phyloP scores from a whole-genome alignment of 1,140 invertebrate species.

The Mya arenaria region DNA sequence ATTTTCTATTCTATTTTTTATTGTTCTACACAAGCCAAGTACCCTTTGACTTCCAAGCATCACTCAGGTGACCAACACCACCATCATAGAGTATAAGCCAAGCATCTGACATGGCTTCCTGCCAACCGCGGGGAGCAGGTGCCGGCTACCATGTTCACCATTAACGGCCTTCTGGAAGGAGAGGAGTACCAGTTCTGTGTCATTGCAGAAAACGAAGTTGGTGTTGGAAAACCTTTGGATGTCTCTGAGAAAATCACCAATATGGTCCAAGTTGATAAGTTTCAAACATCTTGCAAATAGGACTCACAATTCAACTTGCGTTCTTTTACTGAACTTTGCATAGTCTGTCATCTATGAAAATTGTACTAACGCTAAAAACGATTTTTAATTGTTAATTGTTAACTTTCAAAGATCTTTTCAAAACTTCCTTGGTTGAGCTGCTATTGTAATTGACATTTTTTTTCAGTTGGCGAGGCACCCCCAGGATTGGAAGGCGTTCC shows the following conservation, averaged over 20 bases:
- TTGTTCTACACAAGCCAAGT: conserved; percentile 81
- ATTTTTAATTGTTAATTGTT: no score
- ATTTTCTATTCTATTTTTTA: no score
- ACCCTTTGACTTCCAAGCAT: conserved; percentile 86
- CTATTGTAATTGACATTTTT: background rate
- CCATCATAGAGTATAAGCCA: conserved; percentile 97
- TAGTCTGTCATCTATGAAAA: no score
- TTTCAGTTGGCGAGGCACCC: conserved; percentile 76
- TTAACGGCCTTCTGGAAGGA: conserved; percentile 90
- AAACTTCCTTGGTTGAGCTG: background rate
- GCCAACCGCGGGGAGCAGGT: conserved; percentile 86
- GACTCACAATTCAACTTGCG: no score
- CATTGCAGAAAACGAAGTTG: conserved; percentile 96
- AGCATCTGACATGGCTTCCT: conserved; percentile 84
- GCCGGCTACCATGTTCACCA: conserved; percentile 71
- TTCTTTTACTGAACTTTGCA: no score
- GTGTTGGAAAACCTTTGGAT: conserved; percentile 90
- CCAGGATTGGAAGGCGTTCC: conserved; percentile 72
- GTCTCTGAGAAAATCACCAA: conserved; percentile 84
- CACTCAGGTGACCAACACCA: conserved; percentile 94
- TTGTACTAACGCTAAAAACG: no score
- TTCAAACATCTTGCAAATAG: no score
- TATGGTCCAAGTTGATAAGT: conserved; percentile 74
- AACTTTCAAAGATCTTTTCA: no score
- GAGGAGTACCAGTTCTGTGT: conserved; percentile 98